phyloP scores from a whole-genome alignment of 2,113 vertebrate genomes.

The Panthera tigris region DNA sequence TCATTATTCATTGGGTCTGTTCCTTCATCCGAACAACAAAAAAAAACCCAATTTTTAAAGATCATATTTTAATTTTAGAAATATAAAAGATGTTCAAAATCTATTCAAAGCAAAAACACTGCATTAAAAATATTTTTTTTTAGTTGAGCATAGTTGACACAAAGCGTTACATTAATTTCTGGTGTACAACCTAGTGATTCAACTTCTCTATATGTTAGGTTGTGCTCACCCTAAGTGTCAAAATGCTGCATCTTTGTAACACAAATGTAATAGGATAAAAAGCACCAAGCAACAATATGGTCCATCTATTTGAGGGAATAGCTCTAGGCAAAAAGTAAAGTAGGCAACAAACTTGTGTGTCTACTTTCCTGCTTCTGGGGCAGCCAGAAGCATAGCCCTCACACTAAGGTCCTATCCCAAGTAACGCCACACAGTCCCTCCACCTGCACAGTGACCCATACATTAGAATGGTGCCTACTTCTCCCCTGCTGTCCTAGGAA shows the following conservation, averaged over 20 bases:
- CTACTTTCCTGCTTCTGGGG: background rate
- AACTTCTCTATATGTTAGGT: background rate
- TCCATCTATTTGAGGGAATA: background rate
- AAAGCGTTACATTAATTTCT: background rate
- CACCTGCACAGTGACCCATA: background rate
- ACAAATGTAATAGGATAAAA: background rate
- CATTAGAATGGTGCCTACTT: background rate
- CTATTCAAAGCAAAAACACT: constrained; percentile 14
- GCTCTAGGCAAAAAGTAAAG: background rate
- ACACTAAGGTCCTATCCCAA: background rate
- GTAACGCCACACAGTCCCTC: background rate
- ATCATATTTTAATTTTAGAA: constrained; percentile 57
- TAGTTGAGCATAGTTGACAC: background rate
- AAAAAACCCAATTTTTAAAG: background rate
- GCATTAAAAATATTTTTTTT: background rate
- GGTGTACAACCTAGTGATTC: background rate
- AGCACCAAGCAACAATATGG: background rate
- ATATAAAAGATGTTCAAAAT: constrained; percentile 21
- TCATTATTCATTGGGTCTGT: constrained; percentile 17
- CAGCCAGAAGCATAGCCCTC: background rate
- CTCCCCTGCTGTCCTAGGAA: background rate
- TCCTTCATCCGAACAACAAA: background rate
- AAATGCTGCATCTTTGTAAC: background rate
- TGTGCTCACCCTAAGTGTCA: background rate
- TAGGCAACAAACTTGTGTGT: background rate